Base-by-base conservation (phyloP, 1,140 invertebrate species). In the Helicoverpa armigera region DNA sequence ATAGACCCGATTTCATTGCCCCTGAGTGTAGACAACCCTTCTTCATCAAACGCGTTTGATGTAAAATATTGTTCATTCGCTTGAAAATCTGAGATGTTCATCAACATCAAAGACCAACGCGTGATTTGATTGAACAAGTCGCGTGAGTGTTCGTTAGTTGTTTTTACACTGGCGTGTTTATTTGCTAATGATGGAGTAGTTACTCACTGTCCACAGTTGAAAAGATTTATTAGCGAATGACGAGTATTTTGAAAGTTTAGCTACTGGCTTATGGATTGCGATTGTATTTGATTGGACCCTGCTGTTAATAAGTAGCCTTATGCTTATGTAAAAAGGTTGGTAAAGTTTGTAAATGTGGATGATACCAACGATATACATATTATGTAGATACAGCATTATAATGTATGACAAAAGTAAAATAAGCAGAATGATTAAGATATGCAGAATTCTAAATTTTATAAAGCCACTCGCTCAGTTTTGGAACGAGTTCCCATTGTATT, bases 361-460 rank as follows among this genome's bases (percentile, higher is more conserved):
- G 48, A 58, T 35, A 58, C 70, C 23, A 58, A 58, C 5, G 12
- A 70, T 70, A 70, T 48, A 23, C 18, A 54, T 70, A 51, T 12
- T 43, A 31, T 53, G 69, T 72, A 72, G 14, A 31, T 73, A 58
- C 53, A 73, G 70, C 43, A n/a, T 73, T 73, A 43, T 35, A 43
- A 73, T 56, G 70, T 73, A 58, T 73, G 58, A 73, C 14, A 35
- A 58, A 58, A 31, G 53, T 73, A 73, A 11, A 43, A 18, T 58
- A 35, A 73, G 50, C n/a, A 23, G 50, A 31, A 56, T 43, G 2
- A 14, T 31, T n/a, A 72, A 53, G 50, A 72, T 69, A 16, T 3
- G 29, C 48, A 72, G 18, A 29, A 51, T 65, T 65, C 35, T 48
- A 65, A 65, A 61, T 69, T 69, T 54, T 51, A 31, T 54, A 72